Percentiles rank a stretch among this genome's conserved stretches.
phyloP scores from a whole-genome alignment of 2,888 invertebrate species.

The Tiliacea aurago region DNA sequence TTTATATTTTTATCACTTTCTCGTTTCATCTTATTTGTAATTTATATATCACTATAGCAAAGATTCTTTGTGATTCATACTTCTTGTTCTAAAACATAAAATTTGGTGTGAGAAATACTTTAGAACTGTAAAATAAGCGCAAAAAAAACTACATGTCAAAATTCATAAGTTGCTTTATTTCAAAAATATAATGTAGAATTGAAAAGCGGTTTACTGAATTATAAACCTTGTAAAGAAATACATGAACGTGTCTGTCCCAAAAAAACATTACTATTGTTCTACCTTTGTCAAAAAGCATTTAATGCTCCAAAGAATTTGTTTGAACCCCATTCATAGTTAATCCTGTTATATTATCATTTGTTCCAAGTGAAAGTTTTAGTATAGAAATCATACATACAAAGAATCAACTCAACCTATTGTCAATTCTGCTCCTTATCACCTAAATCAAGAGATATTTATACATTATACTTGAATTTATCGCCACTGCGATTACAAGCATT shows the following conservation, averaged over 20 bases:
- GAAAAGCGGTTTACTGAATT: background rate
- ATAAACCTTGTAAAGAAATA: background rate
- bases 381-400: too few relatives aligned
- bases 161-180: too few relatives aligned
- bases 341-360: background rate
- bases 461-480: background rate
- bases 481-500: background rate
- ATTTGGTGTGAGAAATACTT: background rate
- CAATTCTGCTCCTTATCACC: background rate
- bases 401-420: too few relatives aligned
- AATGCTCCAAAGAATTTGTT: constrained; percentile 16
- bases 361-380: background rate
- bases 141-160: background rate
- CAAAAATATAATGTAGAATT: background rate
- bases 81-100: background rate
- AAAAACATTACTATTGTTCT: constrained; percentile 6
- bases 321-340: background rate
- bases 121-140: background rate
- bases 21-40: constrained; percentile 33
- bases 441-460: background rate
- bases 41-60: background rate
- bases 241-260: background rate
- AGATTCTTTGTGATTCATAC: background rate
- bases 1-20: constrained; percentile 54
- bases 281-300: constrained; percentile 8